A percentile compares a stretch with the other conserved stretches of the same genome.
phyloP scores from a whole-genome alignment of 2,113 vertebrate species.

The Triplophysa rosa region DNA sequence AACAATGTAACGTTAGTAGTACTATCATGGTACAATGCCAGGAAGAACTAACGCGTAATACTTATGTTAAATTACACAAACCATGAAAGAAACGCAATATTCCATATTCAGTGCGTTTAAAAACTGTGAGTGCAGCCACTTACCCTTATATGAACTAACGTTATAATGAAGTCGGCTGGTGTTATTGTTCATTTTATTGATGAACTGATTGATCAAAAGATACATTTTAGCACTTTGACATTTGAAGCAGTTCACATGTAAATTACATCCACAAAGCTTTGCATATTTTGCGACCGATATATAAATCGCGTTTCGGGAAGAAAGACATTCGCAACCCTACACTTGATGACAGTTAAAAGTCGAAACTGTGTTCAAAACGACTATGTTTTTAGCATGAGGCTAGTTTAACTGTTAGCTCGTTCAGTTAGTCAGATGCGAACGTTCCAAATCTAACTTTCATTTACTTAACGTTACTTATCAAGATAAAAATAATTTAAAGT shows the following conservation, averaged over 20 bases:
- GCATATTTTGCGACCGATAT: no score
- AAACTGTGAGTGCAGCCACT: not conserved
- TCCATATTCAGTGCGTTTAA: not conserved
- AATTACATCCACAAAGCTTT: not conserved
- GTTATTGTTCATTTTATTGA: conserved; percentile 99
- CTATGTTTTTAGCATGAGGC: not conserved
- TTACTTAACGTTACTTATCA: not conserved
- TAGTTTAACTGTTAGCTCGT: conserved; percentile 2
- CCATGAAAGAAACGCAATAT: not conserved
- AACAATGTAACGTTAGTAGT: no score
- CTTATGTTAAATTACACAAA: no score
- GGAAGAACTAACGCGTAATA: no score
- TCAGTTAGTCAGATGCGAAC: not conserved
- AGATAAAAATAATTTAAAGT: not conserved
- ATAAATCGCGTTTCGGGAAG: not conserved
- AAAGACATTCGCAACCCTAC: not conserved
- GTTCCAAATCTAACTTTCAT: not conserved
- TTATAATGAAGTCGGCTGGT: conserved; percentile 91
- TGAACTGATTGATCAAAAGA: conserved; percentile 95
- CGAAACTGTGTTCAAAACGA: not conserved
- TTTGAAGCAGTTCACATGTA: conserved; percentile 60
- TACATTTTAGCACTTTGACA: conserved; percentile 96
- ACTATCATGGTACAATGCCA: no score
- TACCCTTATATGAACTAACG: conserved; percentile 63
- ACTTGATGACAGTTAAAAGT: not conserved